These are phyloP conservation scores for Alosa alosa DNA, from an alignment of 2,113 vertebrate genomes.

Conservation along the genomic window DNA sequence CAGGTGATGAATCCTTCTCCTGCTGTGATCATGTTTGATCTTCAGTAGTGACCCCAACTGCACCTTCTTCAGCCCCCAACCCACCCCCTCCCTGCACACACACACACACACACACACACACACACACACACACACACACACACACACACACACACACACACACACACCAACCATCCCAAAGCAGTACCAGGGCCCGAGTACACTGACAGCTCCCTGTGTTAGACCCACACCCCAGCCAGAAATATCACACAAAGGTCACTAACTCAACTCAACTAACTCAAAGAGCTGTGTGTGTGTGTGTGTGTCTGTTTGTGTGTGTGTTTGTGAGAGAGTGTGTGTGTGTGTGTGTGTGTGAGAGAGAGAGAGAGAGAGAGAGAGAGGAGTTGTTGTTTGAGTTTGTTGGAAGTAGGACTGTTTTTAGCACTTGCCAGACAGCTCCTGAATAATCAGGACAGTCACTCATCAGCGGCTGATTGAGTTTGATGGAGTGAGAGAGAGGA, in stretches of 20 bases:
- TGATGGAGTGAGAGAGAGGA: neutral
- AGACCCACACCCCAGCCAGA: neutral
- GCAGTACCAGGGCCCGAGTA: neutral
- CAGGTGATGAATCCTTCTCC: too few relatives aligned
- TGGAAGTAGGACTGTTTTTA: neutral
- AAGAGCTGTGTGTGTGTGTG: neutral
- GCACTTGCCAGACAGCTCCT: neutral
- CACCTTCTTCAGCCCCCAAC: too few relatives aligned
- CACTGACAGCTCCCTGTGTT: neutral
- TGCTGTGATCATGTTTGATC: too few relatives aligned
- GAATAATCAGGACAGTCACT: conserved; percentile 3
- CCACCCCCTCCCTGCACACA: neutral
- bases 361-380: neutral
- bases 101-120: neutral
- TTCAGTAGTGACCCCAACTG: too few relatives aligned
- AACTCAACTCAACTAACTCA: neutral
- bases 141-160: neutral
- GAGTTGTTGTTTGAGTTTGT: neutral
- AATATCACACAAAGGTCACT: neutral
- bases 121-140: neutral
- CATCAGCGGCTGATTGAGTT: neutral
- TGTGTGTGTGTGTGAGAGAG: neutral
- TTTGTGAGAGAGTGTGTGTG: too few relatives aligned
- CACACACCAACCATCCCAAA: neutral
- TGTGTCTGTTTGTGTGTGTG: too few relatives aligned